phyloP scores from a whole-genome alignment of 1,140 invertebrate species.

The Brachionus manjavacas region DNA sequence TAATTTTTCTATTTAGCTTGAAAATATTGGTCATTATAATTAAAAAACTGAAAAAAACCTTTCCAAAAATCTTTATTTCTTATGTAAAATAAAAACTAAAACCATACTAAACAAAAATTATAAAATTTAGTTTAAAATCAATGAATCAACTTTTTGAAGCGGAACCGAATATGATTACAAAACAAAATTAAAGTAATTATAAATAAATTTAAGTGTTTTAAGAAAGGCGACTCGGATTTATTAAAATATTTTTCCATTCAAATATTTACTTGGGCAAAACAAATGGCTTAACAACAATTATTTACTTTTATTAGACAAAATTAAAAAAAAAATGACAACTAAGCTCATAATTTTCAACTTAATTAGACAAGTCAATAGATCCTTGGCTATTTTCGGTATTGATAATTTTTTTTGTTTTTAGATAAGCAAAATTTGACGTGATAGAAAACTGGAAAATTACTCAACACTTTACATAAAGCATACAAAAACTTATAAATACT shows the following conservation, averaged over 20 bases:
- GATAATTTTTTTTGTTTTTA: background rate
- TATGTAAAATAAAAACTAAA: background rate
- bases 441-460: background rate
- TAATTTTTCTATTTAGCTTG: too few relatives aligned
- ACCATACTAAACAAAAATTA: background rate
- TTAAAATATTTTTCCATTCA: background rate
- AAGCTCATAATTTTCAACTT: background rate
- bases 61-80: too few relatives aligned
- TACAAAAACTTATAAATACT: background rate
- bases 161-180: background rate
- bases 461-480: background rate
- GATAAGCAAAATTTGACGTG: background rate
- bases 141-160: background rate
- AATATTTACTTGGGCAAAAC: background rate
- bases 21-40: background rate
- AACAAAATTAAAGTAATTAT: background rate
- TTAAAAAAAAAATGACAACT: background rate
- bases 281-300: background rate
- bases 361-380: background rate
- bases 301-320: background rate
- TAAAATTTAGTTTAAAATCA: background rate
- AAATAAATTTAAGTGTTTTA: background rate
- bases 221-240: background rate
- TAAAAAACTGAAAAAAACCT: background rate
- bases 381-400: background rate